A percentile compares a stretch with the other conserved stretches of the same genome.
Conservation (phyloP, 1,140 invertebrate genomes). For the Charaxes varanes region DNA sequence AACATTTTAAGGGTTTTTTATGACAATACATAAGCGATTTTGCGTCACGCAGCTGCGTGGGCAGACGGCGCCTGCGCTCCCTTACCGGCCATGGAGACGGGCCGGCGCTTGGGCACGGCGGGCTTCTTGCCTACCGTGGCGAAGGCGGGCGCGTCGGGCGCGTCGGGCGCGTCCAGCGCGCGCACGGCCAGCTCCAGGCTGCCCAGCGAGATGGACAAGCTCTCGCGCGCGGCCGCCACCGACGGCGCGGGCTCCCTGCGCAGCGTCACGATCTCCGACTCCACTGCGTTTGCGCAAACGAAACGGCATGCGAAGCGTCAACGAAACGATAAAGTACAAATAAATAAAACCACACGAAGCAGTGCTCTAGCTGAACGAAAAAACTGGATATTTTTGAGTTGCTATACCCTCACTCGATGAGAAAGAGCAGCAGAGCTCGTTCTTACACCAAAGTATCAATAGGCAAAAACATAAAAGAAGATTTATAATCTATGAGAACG, state of each 20-base stretch:
- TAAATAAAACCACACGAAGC: conserved; percentile 10
- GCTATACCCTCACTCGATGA: no score
- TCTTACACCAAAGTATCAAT: no score
- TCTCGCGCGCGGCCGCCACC: conserved; percentile 58
- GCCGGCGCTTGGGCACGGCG: conserved; percentile 71
- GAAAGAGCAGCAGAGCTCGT: no score
- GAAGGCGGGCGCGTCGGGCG: conserved; percentile 46
- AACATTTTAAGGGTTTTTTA: no score
- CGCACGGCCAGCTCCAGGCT: conserved; percentile 66
- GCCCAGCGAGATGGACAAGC: conserved; percentile 60
- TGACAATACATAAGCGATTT: no score
- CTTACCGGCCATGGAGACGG: conserved; percentile 71
- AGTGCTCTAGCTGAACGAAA: background rate
- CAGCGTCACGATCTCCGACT: conserved; percentile 60
- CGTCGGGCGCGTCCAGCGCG: conserved; percentile 54
- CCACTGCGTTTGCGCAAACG: conserved; percentile 34
- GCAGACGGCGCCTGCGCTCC: no score
- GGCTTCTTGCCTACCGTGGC: conserved; percentile 69
- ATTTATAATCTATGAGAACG: no score
- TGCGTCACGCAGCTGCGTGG: no score
- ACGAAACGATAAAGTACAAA: conserved; percentile 15
- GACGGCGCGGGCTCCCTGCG: conserved; percentile 47
- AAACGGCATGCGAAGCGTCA: conserved; percentile 50
- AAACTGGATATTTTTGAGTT: no score
- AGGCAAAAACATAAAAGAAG: no score